Conservation (phyloP, 1,140 invertebrate genomes). For the Ceratitis capitata region DNA sequence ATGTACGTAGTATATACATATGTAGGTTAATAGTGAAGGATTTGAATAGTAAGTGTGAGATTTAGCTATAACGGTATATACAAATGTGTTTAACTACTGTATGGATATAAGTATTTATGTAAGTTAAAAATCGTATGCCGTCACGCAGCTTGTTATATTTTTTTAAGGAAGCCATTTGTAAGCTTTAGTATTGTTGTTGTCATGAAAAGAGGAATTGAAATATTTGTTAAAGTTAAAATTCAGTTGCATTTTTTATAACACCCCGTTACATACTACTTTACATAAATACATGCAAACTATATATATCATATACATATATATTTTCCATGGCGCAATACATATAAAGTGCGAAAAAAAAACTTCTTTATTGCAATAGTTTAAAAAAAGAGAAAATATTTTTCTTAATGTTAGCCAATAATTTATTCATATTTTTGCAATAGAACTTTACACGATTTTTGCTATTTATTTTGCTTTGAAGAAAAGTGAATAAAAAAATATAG, state of each 20-base stretch:
- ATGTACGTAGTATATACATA: background rate
- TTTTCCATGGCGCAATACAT: too few relatives aligned
- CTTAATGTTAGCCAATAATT: background rate
- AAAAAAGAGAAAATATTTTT: too few relatives aligned
- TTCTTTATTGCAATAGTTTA: background rate
- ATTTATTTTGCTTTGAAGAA: background rate
- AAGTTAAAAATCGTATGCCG: background rate
- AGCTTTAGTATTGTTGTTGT: background rate
- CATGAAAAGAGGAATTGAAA: background rate
- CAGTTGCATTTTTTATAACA: background rate
- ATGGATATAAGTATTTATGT: too few relatives aligned
- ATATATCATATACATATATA: too few relatives aligned
- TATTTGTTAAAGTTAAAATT: background rate
- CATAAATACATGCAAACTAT: background rate
- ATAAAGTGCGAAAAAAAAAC: background rate
- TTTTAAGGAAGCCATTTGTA: background rate
- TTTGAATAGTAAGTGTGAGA: background rate
- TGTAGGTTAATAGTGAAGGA: background rate
- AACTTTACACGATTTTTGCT: background rate
- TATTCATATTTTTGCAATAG: background rate
- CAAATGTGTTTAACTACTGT: background rate
- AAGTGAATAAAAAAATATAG: background rate
- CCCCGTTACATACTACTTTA: background rate
- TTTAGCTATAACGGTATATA: background rate
- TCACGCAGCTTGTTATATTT: background rate